Conservation (phyloP, 2,888 invertebrate genomes). For the Antitype chi region DNA sequence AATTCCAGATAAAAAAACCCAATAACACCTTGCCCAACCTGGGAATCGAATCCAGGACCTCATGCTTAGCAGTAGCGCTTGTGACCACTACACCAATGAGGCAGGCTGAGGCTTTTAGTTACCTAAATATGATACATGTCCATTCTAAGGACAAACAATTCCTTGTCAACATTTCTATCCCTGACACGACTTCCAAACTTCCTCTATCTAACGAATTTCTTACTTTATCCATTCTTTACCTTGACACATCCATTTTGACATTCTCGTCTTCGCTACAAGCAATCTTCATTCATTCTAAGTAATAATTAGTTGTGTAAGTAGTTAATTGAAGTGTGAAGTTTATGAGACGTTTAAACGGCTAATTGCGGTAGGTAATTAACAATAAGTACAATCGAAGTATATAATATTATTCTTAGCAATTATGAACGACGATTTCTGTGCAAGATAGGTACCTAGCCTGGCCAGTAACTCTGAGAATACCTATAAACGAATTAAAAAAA, state of each 20-base stretch:
- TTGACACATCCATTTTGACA: neutral
- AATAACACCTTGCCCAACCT: too few species aligned
- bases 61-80: too few species aligned
- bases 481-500: neutral
- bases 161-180: too few species aligned
- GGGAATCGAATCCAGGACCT: too few species aligned
- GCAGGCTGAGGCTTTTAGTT: neutral
- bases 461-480: neutral
- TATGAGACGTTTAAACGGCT: conserved; percentile 18
- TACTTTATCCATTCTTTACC: neutral
- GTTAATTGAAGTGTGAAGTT: neutral
- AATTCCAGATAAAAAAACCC: too few species aligned
- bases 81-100: too few species aligned
- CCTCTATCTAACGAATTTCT: neutral
- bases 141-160: neutral
- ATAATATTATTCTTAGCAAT: neutral
- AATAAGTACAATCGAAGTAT: neutral
- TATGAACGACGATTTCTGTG: neutral
- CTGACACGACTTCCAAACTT: neutral
- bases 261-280: neutral
- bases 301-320: neutral
- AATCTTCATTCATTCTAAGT: neutral
- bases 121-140: neutral
- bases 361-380: conserved; percentile 4
- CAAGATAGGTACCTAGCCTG: neutral